Evolutionary conservation across 2,888 invertebrate species (phyloP).

Genomic region (Erpobdella octoculata): DNA sequence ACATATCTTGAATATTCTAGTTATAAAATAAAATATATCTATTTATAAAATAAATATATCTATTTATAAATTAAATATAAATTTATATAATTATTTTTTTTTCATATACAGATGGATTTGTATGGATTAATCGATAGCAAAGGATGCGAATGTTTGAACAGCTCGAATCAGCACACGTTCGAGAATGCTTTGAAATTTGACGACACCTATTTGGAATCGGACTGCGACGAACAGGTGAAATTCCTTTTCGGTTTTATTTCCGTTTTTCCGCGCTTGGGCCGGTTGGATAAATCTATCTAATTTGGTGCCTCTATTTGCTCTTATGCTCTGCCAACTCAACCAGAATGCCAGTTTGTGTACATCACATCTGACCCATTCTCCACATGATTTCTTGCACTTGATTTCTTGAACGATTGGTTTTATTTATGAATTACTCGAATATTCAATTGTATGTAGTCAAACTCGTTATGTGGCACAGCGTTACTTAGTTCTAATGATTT

Average conservation of each 20-base stretch:
- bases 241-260: too few relatives aligned
- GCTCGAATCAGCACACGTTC: slow-evolving; percentile 82
- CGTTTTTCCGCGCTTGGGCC: too few relatives aligned
- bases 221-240: slow-evolving; percentile 86
- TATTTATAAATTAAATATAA: not conserved
- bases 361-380: too few relatives aligned
- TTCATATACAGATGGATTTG: slow-evolving; percentile 72
- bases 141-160: slow-evolving; percentile 90
- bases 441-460: too few relatives aligned
- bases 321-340: too few relatives aligned
- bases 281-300: too few relatives aligned
- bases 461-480: too few relatives aligned
- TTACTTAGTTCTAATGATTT: too few relatives aligned
- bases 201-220: slow-evolving; percentile 55
- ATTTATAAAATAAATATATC: not conserved
- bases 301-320: too few relatives aligned
- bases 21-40: not conserved
- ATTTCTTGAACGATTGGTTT: not conserved
- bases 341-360: too few relatives aligned
- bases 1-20: not conserved
- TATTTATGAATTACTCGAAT: not conserved
- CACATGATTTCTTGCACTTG: too few relatives aligned
- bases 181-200: slow-evolving; percentile 55
- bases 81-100: too few relatives aligned
- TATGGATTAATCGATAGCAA: slow-evolving; percentile 73